Base-by-base conservation (phyloP, 1,140 invertebrate genomes). In the Temnothorax longispinosus region DNA sequence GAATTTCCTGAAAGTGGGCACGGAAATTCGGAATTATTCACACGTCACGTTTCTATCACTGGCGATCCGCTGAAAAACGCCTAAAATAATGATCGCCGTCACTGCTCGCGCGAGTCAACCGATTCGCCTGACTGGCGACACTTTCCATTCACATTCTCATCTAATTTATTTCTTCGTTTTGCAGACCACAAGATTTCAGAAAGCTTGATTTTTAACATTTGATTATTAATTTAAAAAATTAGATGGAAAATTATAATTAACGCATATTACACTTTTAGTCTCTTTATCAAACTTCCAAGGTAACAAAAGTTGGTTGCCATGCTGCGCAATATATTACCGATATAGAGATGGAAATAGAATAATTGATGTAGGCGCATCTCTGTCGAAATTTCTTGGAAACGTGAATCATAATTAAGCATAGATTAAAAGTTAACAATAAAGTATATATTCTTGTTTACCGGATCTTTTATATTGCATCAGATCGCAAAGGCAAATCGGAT, bases 61-160 rank as follows among this genome's bases (percentile, higher is more conserved):
- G 21, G 35, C 47, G 44, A 69, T 21, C 6, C 3, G 65, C 69
- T 69, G n/a, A 38, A 85, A 27, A 84, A 50, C 27, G 50, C 65
- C 78, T 54, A 87, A 87, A 89, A 89, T 90, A 90, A 62, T 72
- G 76, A 18, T 80, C 52, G 11, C 11, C 47, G 8, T 74, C 50
- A 69, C 81, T 74, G 44, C 13, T 18, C 52, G 13, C n/a, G 6
- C 35, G 60, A 60, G 38, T 74, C 27, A 2, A 13, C 3, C 54
- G 44, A 50, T 54, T 65, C 21, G 52, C 18, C 32, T 52, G 32
- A 52, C 18, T 47, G 41, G n/a, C 41, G 8, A 62, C 15, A 18
- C 8, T 50, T 71, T 32, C 56, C n/a, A 52, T 67, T 80, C 27
- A 38, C 32, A 35, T 47, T 50, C 15, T 32, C 18, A 2, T 47